Evolutionary conservation across 2,113 vertebrate species (phyloP).

Genomic region (Gambusia affinis): DNA sequence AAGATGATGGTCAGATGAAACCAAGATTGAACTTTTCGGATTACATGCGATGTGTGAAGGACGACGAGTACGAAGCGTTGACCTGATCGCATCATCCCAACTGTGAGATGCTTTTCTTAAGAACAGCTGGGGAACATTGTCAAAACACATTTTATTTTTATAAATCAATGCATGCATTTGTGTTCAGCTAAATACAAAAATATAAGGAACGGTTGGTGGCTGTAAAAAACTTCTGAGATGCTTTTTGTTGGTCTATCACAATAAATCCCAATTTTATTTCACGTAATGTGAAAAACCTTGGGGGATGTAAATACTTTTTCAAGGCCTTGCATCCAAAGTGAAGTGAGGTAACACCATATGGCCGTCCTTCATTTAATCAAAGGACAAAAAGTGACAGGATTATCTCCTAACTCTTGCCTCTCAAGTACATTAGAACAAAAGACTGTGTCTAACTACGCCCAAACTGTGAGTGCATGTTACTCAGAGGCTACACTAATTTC

Average conservation of each 20-base stretch:
- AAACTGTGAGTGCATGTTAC: constrained; percentile 37
- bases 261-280: too few species aligned
- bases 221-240: neutral
- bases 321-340: constrained; percentile 35
- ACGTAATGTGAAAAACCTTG: neutral
- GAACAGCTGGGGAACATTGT: neutral
- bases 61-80: neutral
- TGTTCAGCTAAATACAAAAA: neutral
- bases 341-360: constrained; percentile 14
- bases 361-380: constrained; percentile 28
- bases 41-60: too few species aligned
- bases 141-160: neutral
- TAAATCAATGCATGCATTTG: neutral
- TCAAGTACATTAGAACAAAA: constrained; percentile 27
- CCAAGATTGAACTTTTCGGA: neutral
- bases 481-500: constrained; percentile 55
- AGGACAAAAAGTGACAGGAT: constrained; percentile 45
- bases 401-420: constrained; percentile 18
- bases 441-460: constrained; percentile 1
- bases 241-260: too few species aligned
- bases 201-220: neutral
- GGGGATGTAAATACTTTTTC: neutral
- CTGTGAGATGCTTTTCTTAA: neutral
- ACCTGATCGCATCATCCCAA: neutral
- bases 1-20: neutral